Evolutionary conservation across 2,113 vertebrate species (phyloP).

Genomic region (Elephantulus edwardii): DNA sequence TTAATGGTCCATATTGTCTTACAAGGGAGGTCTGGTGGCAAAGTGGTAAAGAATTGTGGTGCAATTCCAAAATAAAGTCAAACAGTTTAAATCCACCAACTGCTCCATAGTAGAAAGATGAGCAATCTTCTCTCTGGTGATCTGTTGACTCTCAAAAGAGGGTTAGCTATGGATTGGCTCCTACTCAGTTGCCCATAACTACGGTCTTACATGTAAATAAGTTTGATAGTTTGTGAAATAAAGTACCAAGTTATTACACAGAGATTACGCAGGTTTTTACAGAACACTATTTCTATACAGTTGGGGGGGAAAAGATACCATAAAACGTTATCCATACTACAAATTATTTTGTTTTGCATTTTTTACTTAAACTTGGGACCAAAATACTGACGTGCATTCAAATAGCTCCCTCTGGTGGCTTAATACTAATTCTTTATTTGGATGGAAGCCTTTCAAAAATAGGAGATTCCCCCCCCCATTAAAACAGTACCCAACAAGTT

Average conservation of each 20-base stretch:
- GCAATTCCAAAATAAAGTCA: too few relatives aligned
- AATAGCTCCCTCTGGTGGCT: constrained; percentile 65
- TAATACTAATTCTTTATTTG: not conserved
- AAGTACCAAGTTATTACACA: constrained; percentile 34
- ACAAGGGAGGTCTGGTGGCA: too few relatives aligned
- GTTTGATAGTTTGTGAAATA: constrained; percentile 1
- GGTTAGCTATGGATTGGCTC: too few relatives aligned
- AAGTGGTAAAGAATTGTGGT: too few relatives aligned
- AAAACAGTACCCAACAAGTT: not conserved
- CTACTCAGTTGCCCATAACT: too few relatives aligned
- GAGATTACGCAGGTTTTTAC: constrained; percentile 1
- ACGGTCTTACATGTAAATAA: too few relatives aligned
- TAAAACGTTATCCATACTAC: not conserved
- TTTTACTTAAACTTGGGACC: not conserved
- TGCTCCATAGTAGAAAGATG: too few relatives aligned
- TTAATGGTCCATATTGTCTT: not conserved
- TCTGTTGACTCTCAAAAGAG: too few relatives aligned
- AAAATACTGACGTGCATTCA: not conserved
- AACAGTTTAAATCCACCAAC: too few relatives aligned
- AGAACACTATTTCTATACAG: constrained; percentile 7
- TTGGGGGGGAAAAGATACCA: constrained; percentile 30
- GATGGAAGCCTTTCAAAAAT: not conserved
- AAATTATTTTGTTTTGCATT: not conserved
- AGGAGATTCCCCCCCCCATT: not conserved
- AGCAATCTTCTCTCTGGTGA: too few relatives aligned